These are phyloP conservation scores for Temnothorax longispinosus DNA, from an alignment of 1,140 invertebrate genomes.

Conservation along the genomic window DNA sequence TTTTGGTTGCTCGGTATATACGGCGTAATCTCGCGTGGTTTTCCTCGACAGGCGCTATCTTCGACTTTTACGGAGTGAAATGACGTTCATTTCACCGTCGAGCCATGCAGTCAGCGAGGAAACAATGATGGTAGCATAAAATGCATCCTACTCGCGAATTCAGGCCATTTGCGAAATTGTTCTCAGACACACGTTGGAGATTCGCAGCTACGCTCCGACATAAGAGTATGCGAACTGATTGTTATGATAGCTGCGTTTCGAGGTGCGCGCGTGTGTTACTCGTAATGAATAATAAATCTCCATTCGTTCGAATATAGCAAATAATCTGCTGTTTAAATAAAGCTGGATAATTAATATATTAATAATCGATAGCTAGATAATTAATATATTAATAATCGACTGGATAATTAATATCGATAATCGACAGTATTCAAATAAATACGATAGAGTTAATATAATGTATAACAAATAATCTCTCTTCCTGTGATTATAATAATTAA, in stretches of 20 bases:
- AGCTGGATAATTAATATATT: conserved; percentile 39
- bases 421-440: conserved; percentile 2
- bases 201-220: not conserved
- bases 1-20: not conserved
- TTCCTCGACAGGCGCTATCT: conserved; percentile 5
- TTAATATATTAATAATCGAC: conserved; percentile 44
- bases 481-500: conserved; percentile 27
- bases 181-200: not conserved
- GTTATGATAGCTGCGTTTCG: not conserved
- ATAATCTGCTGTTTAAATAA: conserved; percentile 41
- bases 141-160: conserved; percentile 15
- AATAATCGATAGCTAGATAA: conserved; percentile 37
- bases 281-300: conserved; percentile 31
- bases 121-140: conserved; percentile 36
- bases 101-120: not conserved
- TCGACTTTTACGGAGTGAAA: conserved; percentile 35
- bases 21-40: not conserved
- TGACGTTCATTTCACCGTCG: not conserved
- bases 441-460: conserved; percentile 25
- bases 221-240: conserved; percentile 4
- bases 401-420: not conserved
- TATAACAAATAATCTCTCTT: conserved; percentile 36
- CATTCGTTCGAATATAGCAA: not conserved
- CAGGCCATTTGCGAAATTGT: conserved; percentile 56
- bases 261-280: not conserved